Conservation (phyloP, 2,113 vertebrate species). For the Anhinga rufa region DNA sequence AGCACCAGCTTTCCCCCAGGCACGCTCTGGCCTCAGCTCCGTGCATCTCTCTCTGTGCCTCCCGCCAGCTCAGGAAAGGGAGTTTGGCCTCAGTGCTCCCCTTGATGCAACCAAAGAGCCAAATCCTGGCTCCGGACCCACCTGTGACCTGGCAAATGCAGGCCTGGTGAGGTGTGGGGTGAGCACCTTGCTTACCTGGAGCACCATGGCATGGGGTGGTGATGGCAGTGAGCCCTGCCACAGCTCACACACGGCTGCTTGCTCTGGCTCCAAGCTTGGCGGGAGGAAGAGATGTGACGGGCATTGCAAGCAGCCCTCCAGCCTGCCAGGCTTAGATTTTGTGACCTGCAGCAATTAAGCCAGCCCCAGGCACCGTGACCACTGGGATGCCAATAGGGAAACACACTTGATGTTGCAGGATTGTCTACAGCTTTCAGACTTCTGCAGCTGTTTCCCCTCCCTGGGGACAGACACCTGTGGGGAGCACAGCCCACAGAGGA, state of each 20-base stretch:
- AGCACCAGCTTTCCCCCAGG: neutral
- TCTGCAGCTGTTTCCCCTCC: neutral
- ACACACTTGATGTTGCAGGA: neutral
- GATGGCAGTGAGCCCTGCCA: neutral
- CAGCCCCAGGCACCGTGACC: rapidly evolving
- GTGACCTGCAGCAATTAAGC: neutral
- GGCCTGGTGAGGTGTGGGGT: neutral
- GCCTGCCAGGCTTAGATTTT: neutral
- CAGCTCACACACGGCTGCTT: neutral
- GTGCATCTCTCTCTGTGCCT: neutral
- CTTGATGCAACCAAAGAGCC: neutral
- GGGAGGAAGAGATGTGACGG: neutral
- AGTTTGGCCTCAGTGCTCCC: neutral
- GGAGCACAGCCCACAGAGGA: neutral
- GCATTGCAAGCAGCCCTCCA: neutral
- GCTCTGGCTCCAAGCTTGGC: rapidly evolving
- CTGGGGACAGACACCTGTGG: neutral
- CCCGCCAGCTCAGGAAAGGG: neutral
- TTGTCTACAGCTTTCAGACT: neutral
- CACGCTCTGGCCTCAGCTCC: neutral
- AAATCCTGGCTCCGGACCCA: neutral
- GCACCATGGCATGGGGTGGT: rapidly evolving
- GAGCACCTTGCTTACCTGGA: neutral
- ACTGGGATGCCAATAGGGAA: neutral
- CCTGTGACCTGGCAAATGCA: neutral